A percentile compares a stretch with the other conserved stretches of the same genome.
Evolutionary conservation across 2,797 vertebrate genomes (phyloP).

Genomic region (Adelosebastes latens): DNA sequence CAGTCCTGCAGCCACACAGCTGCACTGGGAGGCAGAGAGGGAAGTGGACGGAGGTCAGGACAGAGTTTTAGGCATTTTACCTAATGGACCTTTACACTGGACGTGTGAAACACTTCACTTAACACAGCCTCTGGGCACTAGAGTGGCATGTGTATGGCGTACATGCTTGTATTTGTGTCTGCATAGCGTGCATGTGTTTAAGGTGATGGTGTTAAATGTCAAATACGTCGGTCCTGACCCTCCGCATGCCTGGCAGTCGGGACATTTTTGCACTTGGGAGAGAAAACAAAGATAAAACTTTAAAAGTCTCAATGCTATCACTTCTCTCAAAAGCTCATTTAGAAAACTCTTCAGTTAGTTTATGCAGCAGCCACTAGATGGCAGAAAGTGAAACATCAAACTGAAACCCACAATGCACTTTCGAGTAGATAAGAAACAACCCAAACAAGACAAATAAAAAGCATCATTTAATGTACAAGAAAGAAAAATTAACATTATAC

Average conservation of each 20-base stretch:
- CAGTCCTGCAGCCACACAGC: slow-evolving; percentile 36
- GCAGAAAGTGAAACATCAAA: not conserved
- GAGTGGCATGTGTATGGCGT: slow-evolving; percentile 20
- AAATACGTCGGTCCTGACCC: slow-evolving; percentile 23
- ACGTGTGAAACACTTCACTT: slow-evolving; percentile 78
- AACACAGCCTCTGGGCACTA: slow-evolving; percentile 44
- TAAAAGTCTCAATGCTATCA: slow-evolving; percentile 13
- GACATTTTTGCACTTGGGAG: slow-evolving; percentile 5
- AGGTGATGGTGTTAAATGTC: slow-evolving; percentile 55
- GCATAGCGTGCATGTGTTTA: slow-evolving; percentile 2
- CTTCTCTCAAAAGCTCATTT: slow-evolving; percentile 1
- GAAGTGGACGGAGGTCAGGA: slow-evolving; percentile 59
- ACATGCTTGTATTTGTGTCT: slow-evolving; percentile 15
- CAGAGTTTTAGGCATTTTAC: slow-evolving; percentile 64
- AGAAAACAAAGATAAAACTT: slow-evolving; percentile 22
- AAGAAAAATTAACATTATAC: slow-evolving; percentile 40
- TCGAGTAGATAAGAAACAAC: not conserved
- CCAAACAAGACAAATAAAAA: slow-evolving; percentile 48
- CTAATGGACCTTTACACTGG: slow-evolving; percentile 62
- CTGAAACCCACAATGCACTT: not conserved
- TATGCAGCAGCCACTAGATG: slow-evolving; percentile 3
- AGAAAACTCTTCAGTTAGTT: not conserved
- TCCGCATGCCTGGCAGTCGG: slow-evolving; percentile 7
- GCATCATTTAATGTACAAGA: slow-evolving; percentile 69
- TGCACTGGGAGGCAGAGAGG: slow-evolving; percentile 28